phyloP scores from a whole-genome alignment of 2,113 vertebrate species.

The Xiphias gladius region DNA sequence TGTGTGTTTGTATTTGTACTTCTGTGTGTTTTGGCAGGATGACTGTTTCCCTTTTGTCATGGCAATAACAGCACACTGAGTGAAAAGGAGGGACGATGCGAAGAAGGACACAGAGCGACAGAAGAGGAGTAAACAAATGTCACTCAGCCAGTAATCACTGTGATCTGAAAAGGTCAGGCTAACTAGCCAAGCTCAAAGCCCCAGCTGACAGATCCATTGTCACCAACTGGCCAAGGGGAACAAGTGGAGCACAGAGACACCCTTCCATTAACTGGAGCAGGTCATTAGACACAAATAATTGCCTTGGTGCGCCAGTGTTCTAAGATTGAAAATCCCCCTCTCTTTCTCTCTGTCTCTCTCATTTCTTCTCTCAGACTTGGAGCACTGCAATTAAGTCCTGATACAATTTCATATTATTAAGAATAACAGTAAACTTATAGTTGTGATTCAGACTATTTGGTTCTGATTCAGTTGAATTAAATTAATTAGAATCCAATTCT shows the following conservation, averaged over 20 bases:
- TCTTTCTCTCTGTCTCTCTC: slow-evolving; percentile 13
- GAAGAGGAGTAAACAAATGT: slow-evolving; percentile 74
- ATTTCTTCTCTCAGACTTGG: slow-evolving; percentile 10
- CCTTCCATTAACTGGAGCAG: slow-evolving; percentile 71
- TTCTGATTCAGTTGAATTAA: not conserved
- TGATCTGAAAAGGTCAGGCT: slow-evolving; percentile 77
- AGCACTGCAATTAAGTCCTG: slow-evolving; percentile 4
- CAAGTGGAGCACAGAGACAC: slow-evolving; percentile 67
- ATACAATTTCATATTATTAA: slow-evolving; percentile 5
- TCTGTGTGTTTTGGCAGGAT: slow-evolving; percentile 41
- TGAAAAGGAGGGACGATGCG: slow-evolving; percentile 46
- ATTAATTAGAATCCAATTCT: not conserved
- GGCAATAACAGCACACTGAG: slow-evolving; percentile 13
- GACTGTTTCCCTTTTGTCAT: slow-evolving; percentile 45
- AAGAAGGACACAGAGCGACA: slow-evolving; percentile 44
- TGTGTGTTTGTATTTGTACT: slow-evolving; percentile 12
- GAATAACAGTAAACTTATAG: not conserved
- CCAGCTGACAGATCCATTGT: slow-evolving; percentile 72
- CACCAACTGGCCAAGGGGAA: slow-evolving; percentile 63
- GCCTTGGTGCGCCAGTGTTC: slow-evolving; percentile 40
- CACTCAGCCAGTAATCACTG: slow-evolving; percentile 73
- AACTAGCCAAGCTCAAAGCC: slow-evolving; percentile 70
- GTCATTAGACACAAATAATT: slow-evolving; percentile 74
- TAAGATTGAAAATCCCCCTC: slow-evolving; percentile 44
- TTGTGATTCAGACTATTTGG: not conserved